Evolutionary conservation across 2,888 invertebrate species (phyloP).

Genomic region (Labia minor): DNA sequence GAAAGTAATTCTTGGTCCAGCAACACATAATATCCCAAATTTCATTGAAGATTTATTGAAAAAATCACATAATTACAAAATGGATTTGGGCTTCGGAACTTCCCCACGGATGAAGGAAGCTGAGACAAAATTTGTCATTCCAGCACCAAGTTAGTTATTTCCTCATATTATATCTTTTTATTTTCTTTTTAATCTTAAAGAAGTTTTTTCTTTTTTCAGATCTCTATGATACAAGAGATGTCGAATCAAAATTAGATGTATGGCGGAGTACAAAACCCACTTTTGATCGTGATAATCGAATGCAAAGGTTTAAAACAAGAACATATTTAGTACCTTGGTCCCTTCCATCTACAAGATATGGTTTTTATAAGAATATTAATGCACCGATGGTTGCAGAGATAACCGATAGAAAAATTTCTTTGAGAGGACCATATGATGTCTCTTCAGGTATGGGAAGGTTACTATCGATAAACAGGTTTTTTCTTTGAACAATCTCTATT

Average conservation of each 20-base stretch:
- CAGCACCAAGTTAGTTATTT: background rate
- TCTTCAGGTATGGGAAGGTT: too few relatives aligned
- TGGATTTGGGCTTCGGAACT: background rate
- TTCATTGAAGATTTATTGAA: background rate
- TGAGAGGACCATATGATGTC: background rate
- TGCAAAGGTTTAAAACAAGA: background rate
- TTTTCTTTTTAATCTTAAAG: background rate
- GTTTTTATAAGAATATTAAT: background rate
- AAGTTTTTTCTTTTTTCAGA: background rate
- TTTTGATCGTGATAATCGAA: background rate
- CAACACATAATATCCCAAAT: background rate
- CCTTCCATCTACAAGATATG: background rate
- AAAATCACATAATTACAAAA: background rate
- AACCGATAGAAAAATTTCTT: background rate
- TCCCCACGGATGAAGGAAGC: background rate
- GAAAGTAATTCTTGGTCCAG: background rate
- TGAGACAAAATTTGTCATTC: background rate
- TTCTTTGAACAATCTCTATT: too few relatives aligned
- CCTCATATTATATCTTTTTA: background rate
- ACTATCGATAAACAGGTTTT: too few relatives aligned
- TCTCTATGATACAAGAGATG: background rate
- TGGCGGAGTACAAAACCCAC: background rate
- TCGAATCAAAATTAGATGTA: background rate
- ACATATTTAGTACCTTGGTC: background rate
- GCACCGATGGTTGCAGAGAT: background rate